phyloP scores from a whole-genome alignment of 2,113 vertebrate species.

The Eudorcas thomsonii region DNA sequence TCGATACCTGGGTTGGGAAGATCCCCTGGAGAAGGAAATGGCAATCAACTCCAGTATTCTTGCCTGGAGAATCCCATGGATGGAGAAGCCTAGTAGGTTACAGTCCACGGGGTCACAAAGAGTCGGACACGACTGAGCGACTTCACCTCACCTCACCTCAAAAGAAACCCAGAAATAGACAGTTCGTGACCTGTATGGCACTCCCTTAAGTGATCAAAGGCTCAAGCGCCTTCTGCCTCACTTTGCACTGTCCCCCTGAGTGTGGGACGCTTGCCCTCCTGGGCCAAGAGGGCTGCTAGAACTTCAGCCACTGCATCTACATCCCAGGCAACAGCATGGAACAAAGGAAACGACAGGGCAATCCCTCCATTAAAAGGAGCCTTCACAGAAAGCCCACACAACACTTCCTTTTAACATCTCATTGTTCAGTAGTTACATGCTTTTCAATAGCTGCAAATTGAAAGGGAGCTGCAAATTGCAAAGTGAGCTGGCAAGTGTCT shows the following conservation, averaged over 20 bases:
- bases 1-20: too few species aligned
- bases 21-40: too few species aligned
- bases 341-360: background rate
- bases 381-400: background rate
- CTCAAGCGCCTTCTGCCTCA: background rate
- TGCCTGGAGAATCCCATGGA: too few species aligned
- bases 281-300: background rate
- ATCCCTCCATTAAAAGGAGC: background rate
- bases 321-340: background rate
- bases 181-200: background rate
- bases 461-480: background rate
- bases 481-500: background rate
- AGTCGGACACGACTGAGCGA: too few species aligned
- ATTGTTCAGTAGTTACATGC: background rate
- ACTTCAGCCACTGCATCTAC: background rate
- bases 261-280: background rate
- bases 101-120: too few species aligned
- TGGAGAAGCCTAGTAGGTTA: too few species aligned
- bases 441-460: background rate
- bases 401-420: background rate
- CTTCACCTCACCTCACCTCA: background rate
- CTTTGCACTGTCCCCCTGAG: background rate
- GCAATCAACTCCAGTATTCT: too few species aligned
- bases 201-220: background rate
- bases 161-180: slow-evolving; percentile 4